Evolutionary conservation across 2,888 invertebrate species (phyloP).

Genomic region (Proisotoma minuta): DNA sequence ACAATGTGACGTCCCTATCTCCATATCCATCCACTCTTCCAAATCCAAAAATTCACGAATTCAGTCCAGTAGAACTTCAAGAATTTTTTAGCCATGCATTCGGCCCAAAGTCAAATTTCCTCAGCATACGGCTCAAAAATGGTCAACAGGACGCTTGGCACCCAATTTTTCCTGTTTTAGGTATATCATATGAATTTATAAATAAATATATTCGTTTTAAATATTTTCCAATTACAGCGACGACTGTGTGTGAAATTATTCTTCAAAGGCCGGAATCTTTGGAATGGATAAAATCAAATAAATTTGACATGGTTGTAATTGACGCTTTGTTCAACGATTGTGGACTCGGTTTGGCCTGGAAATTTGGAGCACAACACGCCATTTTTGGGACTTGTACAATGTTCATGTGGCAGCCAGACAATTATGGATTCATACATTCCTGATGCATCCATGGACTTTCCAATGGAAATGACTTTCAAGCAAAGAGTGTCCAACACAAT

Average conservation of each 20-base stretch:
- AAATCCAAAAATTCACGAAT: conserved; percentile 28
- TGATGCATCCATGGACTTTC: not conserved
- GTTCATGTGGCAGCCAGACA: not conserved
- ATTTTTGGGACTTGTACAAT: not conserved
- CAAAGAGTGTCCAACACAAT: conserved; percentile 29
- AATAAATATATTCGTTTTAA: too few relatives aligned
- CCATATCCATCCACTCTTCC: conserved; percentile 25
- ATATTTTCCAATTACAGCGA: too few relatives aligned
- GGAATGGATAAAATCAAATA: conserved; percentile 23
- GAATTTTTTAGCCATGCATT: too few relatives aligned
- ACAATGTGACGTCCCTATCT: conserved; percentile 36
- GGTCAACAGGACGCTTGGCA: too few relatives aligned
- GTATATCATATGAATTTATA: too few relatives aligned
- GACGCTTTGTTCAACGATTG: conserved; percentile 36
- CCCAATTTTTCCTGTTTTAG: too few relatives aligned
- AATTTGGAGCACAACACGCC: conserved; percentile 20
- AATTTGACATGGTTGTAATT: conserved; percentile 38
- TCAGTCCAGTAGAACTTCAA: too few relatives aligned
- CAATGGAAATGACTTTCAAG: conserved; percentile 16
- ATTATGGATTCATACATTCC: conserved; percentile 11
- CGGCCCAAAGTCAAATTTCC: too few relatives aligned
- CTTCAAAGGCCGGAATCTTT: conserved; percentile 19
- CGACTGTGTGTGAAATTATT: conserved; percentile 20
- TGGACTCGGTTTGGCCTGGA: conserved; percentile 24
- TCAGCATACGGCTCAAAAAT: too few relatives aligned